Evolutionary conservation across 2,113 vertebrate species (phyloP).

Genomic region (Chloropsis hardwickii): DNA sequence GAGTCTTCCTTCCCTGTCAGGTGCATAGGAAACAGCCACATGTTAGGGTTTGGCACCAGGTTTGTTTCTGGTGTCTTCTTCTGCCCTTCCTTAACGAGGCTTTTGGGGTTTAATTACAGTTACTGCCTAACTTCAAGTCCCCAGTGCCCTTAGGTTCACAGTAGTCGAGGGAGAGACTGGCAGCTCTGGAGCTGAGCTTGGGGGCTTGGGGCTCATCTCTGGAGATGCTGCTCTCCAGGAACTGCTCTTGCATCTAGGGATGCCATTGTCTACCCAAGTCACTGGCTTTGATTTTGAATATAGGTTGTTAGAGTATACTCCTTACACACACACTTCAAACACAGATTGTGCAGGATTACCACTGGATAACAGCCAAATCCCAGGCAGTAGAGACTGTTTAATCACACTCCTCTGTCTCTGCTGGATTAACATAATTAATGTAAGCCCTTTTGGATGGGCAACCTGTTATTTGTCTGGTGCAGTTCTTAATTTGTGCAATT

Average conservation of each 20-base stretch:
- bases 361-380: constrained; percentile 37
- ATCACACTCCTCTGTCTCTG: constrained; percentile 50
- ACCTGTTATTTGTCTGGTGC: constrained; percentile 36
- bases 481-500: not conserved
- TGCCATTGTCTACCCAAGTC: not conserved
- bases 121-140: not conserved
- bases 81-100: not conserved
- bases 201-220: not conserved
- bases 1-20: not conserved
- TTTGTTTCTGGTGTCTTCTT: not conserved
- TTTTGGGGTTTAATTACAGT: constrained; percentile 27
- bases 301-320: not conserved
- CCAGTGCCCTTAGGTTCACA: not conserved
- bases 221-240: constrained; percentile 30
- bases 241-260: not conserved
- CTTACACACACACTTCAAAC: not conserved
- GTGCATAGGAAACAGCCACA: not conserved
- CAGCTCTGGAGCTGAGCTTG: not conserved
- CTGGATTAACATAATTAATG: constrained; percentile 63
- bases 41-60: not conserved
- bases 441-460: constrained; percentile 24
- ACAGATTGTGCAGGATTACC: constrained; percentile 23
- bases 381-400: constrained; percentile 33
- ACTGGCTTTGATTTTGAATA: not conserved
- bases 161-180: not conserved